A percentile compares a stretch with the other conserved stretches of the same genome.
These are phyloP conservation scores for Bubo scandiacus DNA, from an alignment of 2,113 vertebrate species.

Conservation along the genomic window DNA sequence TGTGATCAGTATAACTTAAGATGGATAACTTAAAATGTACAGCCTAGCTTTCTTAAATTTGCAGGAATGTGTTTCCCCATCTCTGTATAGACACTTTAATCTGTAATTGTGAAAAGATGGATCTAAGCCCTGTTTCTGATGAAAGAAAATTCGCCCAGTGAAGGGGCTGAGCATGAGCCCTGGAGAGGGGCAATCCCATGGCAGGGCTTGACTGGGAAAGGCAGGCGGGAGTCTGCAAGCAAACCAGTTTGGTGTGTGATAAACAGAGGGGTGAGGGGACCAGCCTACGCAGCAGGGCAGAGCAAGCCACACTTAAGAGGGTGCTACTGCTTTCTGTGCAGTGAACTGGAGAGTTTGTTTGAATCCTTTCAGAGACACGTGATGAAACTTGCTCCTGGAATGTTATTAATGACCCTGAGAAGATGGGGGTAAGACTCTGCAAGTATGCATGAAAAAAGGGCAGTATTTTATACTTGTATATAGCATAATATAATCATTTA, in stretches of 20 bases:
- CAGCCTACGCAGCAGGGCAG: not conserved
- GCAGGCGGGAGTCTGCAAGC: not conserved
- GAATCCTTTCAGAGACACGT: not conserved
- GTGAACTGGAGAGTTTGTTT: not conserved
- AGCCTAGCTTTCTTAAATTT: not conserved
- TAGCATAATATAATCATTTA: not conserved
- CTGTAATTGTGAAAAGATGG: not conserved
- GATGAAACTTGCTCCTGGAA: not conserved
- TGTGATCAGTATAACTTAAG: not conserved
- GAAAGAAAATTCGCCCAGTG: not conserved
- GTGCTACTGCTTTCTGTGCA: not conserved
- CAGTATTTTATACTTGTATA: not conserved
- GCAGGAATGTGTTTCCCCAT: not conserved
- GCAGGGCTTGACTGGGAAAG: not conserved
- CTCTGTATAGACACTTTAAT: not conserved
- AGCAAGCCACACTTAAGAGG: not conserved
- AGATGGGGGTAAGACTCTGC: not conserved
- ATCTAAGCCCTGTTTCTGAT: not conserved
- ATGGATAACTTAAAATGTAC: not conserved
- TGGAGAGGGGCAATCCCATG: not conserved
- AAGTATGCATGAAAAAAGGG: not conserved
- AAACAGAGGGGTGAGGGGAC: not conserved
- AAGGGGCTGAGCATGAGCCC: not conserved
- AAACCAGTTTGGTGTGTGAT: not conserved
- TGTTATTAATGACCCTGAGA: not conserved